Base-by-base conservation (phyloP, 2,113 vertebrate species). In the Axis porcinus region DNA sequence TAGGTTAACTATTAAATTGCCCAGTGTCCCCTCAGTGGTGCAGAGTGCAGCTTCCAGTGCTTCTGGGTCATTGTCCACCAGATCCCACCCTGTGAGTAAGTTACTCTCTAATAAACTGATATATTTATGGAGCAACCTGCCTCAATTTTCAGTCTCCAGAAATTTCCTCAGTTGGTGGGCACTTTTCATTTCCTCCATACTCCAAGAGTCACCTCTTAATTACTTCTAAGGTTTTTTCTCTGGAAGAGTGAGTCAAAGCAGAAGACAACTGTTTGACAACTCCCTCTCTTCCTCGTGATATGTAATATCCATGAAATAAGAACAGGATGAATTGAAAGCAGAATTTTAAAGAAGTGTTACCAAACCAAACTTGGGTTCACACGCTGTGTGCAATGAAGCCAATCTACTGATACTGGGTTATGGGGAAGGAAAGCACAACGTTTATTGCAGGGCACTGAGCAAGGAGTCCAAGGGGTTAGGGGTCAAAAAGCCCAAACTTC, bases 141-240 rank as follows among this genome's bases (percentile, higher is more conserved):
- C 33, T 54, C 3, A 3, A 14, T 36, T 83, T 54, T 54, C 33
- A 54, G 79, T 54, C 33, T 25, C 47, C 30, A 54, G 11, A 36
- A 21, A 54, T 3, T n/a, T 36, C 6, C 47, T 54, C 50, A 15
- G 79, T 36, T 36, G 19, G 79, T 82, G 50, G 33, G 33, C n/a
- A 54, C 19, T 7, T 54, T 82, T 54, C 30, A 23, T 82, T 54
- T 21, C 33, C 47, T 54, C 47, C 47, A 54, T 54, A 30, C 19
- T 82, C 79, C 30, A 82, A 33, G 11, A 82, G 84, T 79, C 28
- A 55, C 81, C 33, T 86, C 36, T 95, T 86, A 16, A 15, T 78
- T 91, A 64, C 15, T 67, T 91, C 16, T 79, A 85, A 85, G 94
- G 33, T 43, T 92, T 96, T 36, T 79, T 40, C n/a, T 95, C 36